These are phyloP conservation scores for Oasisia sp. DNA, from an alignment of 2,888 invertebrate species.

Conservation along the genomic window DNA sequence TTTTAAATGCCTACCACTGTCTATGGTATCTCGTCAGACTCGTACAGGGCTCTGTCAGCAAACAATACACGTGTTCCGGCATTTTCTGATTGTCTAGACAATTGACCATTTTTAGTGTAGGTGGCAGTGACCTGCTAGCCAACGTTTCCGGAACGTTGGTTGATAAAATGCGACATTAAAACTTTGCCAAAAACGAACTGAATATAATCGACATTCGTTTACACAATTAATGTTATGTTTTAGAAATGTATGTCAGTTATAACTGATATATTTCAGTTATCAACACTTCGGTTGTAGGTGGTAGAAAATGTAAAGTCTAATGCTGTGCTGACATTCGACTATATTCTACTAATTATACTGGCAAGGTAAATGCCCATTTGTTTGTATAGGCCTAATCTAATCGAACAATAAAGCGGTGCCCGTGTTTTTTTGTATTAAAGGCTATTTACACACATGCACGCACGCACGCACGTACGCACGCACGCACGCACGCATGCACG, in stretches of 20 bases:
- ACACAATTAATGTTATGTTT: background rate
- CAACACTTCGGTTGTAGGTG: slow-evolving; percentile 64
- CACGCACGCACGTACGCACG: too few species aligned
- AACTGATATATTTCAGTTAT: too few species aligned
- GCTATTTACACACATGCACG: background rate
- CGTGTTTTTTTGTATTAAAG: background rate
- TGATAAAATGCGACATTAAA: background rate
- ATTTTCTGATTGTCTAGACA: too few species aligned
- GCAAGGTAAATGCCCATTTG: slow-evolving; percentile 71
- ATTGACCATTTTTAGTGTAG: too few species aligned
- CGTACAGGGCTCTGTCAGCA: too few species aligned
- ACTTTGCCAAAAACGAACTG: background rate
- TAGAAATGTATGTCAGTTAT: background rate
- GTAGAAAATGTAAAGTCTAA: slow-evolving; percentile 76
- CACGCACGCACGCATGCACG: too few species aligned
- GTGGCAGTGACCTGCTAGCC: too few species aligned
- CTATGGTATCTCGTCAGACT: too few species aligned
- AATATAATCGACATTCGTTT: background rate
- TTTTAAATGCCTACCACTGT: too few species aligned
- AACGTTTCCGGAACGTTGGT: too few species aligned
- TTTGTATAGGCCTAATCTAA: background rate
- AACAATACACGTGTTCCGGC: too few species aligned
- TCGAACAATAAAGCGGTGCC: background rate
- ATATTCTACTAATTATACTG: slow-evolving; percentile 76
- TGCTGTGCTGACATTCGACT: slow-evolving; percentile 81